Conservation (phyloP, 2,113 vertebrate species). For the Myiozetetes cayanensis region DNA sequence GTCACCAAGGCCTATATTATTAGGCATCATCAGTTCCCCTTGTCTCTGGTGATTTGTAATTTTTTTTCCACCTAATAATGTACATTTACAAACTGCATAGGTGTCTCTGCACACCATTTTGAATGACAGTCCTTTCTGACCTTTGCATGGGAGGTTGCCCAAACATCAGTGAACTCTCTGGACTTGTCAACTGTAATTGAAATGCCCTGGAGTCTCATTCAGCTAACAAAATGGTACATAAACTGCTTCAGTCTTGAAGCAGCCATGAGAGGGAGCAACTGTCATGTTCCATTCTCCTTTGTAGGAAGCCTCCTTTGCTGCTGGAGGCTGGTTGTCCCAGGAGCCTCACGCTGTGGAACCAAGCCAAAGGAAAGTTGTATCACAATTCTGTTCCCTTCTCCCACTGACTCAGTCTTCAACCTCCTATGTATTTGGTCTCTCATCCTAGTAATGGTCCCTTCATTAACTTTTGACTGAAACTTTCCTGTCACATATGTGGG, state of each 20-base stretch:
- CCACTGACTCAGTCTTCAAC: not conserved
- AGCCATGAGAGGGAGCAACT: not conserved
- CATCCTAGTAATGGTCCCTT: not conserved
- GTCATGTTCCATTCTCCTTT: fast-evolving
- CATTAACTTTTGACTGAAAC: not conserved
- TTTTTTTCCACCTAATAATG: fast-evolving
- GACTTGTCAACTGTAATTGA: not conserved
- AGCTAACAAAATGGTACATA: not conserved
- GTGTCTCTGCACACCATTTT: not conserved
- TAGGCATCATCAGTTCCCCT: not conserved
- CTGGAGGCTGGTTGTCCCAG: not conserved
- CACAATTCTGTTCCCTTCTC: not conserved
- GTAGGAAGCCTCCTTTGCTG: not conserved
- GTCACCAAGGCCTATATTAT: not conserved
- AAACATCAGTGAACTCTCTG: not conserved
- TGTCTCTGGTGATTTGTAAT: not conserved
- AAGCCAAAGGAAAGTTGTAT: not conserved
- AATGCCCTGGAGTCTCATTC: not conserved
- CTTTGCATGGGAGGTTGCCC: not conserved
- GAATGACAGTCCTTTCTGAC: not conserved
- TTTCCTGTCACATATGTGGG: fast-evolving
- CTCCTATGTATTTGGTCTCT: fast-evolving
- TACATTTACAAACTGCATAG: not conserved
- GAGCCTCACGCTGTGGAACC: fast-evolving
- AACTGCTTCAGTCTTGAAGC: not conserved